Conservation (phyloP, 2,888 invertebrate genomes). For the Coremacera marginata region DNA sequence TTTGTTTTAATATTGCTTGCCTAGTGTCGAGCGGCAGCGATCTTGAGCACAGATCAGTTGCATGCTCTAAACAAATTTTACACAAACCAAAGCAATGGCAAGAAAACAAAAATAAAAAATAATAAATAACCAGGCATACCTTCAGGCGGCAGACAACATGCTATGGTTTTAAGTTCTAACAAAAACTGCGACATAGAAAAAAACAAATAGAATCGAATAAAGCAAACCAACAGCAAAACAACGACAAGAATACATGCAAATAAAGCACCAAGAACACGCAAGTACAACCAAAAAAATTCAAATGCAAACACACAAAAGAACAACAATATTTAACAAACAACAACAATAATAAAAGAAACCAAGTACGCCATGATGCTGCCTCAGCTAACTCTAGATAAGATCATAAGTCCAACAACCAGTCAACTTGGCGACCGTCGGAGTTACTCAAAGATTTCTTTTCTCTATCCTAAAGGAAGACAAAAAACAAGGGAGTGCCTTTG, state of each 20-base stretch:
- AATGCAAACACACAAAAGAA: not conserved
- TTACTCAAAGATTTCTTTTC: not conserved
- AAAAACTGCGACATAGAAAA: no score
- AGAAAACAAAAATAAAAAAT: not conserved
- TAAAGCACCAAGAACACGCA: conserved; percentile 4
- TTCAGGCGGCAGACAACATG: not conserved
- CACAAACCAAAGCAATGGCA: not conserved
- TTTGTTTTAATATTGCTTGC: not conserved
- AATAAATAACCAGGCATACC: not conserved
- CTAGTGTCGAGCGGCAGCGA: not conserved
- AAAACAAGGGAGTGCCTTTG: conserved; percentile 25
- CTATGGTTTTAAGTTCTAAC: no score
- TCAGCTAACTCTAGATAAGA: conserved; percentile 7
- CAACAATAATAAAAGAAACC: not conserved
- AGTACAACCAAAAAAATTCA: not conserved
- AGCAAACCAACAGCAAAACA: not conserved
- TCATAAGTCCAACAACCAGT: conserved; percentile 3
- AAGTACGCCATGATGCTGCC: not conserved
- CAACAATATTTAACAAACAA: conserved; percentile 26
- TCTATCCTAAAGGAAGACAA: not conserved
- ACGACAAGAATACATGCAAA: conserved; percentile 1
- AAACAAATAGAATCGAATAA: no score
- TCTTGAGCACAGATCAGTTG: not conserved
- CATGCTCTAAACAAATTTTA: not conserved
- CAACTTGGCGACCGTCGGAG: not conserved